phyloP scores from a whole-genome alignment of 2,888 invertebrate species.

The Choreutis nemorana region DNA sequence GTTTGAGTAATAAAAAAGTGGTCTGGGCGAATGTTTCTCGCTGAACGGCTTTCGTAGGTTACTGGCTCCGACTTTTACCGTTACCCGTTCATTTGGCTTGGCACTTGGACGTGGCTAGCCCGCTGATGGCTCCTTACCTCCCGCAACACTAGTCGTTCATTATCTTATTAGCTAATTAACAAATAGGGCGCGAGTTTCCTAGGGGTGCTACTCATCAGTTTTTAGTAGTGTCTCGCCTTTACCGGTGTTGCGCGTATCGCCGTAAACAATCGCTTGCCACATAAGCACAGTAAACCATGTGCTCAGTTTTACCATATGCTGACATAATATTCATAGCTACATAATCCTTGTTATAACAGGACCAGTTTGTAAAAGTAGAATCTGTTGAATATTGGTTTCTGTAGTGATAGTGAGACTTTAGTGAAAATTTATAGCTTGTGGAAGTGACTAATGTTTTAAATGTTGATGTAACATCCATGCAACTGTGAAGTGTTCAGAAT shows the following conservation, averaged over 20 bases:
- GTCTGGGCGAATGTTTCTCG: conserved; percentile 38
- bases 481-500: conserved; percentile 32
- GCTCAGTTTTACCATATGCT: conserved; percentile 53
- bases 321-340: conserved; percentile 21
- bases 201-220: no score
- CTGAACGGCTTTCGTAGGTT: conserved; percentile 54
- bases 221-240: no score
- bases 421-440: conserved; percentile 10
- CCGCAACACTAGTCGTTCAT: conserved; percentile 20
- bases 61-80: conserved; percentile 60
- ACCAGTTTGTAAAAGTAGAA: conserved; percentile 14
- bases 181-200: conserved; percentile 28
- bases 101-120: conserved; percentile 42
- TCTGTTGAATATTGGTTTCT: conserved; percentile 15
- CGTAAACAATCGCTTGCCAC: conserved; percentile 56
- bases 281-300: conserved; percentile 64
- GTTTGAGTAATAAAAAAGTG: conserved; percentile 52
- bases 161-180: conserved; percentile 34
- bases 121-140: conserved; percentile 23
- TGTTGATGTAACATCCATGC: conserved; percentile 31
- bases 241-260: conserved; percentile 12
- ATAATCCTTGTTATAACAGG: conserved; percentile 12
- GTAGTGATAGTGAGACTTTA: conserved; percentile 19
- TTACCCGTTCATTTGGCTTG: conserved; percentile 58
- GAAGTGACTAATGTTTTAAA: conserved; percentile 29